Evolutionary conservation across 2,113 vertebrate species (phyloP).

Genomic region (Sterrhoptilus dennistouni): DNA sequence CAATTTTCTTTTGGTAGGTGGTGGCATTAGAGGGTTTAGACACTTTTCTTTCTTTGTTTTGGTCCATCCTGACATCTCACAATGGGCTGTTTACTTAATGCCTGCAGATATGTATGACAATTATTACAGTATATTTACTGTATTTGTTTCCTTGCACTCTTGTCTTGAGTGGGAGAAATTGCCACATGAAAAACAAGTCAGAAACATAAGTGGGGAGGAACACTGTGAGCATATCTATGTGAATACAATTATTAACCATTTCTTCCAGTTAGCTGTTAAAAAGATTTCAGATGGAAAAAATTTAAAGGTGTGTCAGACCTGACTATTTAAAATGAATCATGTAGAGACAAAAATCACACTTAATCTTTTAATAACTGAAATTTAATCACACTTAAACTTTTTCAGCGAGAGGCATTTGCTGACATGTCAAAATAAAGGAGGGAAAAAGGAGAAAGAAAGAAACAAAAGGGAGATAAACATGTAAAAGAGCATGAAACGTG

Average conservation of each 20-base stretch:
- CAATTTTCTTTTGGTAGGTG: background rate
- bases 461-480: background rate
- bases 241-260: background rate
- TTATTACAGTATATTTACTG: background rate
- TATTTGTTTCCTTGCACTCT: constrained; percentile 53
- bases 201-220: constrained; percentile 8
- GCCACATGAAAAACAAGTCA: background rate
- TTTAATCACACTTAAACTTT: background rate
- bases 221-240: background rate
- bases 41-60: background rate
- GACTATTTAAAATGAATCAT: background rate
- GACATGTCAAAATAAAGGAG: background rate
- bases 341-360: background rate
- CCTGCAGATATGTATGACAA: background rate
- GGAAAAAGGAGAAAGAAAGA: background rate
- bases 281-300: background rate
- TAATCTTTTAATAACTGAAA: constrained; percentile 12
- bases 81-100: background rate
- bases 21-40: background rate
- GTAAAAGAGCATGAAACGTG: background rate
- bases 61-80: background rate
- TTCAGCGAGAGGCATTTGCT: background rate
- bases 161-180: background rate
- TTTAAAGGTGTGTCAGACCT: background rate
- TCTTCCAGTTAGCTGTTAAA: background rate